Percentiles rank a stretch among this genome's conserved stretches.
These are phyloP conservation scores for Paraplagusia blochii DNA, from an alignment of 2,113 vertebrate genomes.

Conservation along the genomic window DNA sequence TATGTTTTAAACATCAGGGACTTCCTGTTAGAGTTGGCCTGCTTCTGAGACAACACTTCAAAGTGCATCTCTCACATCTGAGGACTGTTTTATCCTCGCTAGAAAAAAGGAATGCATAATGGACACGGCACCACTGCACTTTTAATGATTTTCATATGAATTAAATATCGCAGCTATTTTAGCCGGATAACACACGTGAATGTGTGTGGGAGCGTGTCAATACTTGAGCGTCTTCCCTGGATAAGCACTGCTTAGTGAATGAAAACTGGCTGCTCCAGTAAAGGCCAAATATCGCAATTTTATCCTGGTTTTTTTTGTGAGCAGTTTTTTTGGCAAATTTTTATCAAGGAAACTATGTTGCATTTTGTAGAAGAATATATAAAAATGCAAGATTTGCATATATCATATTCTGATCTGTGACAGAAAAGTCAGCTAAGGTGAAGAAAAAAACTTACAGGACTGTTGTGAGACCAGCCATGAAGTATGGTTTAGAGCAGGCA, in stretches of 20 bases:
- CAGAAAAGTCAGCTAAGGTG: too few relatives aligned
- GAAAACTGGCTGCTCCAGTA: constrained; percentile 38
- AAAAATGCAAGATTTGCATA: too few relatives aligned
- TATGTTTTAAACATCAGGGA: constrained; percentile 82
- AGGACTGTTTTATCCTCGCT: constrained; percentile 82
- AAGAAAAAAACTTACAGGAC: too few relatives aligned
- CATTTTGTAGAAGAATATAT: neutral
- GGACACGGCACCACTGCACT: constrained; percentile 71
- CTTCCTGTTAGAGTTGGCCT: constrained; percentile 78
- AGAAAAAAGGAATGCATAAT: constrained; percentile 84
- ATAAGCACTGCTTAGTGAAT: constrained; percentile 64
- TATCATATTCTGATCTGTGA: too few relatives aligned
- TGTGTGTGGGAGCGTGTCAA: constrained; percentile 20
- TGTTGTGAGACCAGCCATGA: too few relatives aligned
- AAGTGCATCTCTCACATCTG: constrained; percentile 81
- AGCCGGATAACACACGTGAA: constrained; percentile 66
- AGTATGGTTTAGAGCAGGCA: too few relatives aligned
- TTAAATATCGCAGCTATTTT: constrained; percentile 80
- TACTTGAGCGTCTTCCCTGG: constrained; percentile 51
- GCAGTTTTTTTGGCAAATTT: too few relatives aligned
- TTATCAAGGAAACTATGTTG: too few relatives aligned
- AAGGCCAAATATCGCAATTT: constrained; percentile 37
- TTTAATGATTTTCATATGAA: constrained; percentile 82
- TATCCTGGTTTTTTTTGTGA: neutral
- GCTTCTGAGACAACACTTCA: constrained; percentile 83